Conservation (phyloP, 2,888 invertebrate species). For the Cheilosia grossa region DNA sequence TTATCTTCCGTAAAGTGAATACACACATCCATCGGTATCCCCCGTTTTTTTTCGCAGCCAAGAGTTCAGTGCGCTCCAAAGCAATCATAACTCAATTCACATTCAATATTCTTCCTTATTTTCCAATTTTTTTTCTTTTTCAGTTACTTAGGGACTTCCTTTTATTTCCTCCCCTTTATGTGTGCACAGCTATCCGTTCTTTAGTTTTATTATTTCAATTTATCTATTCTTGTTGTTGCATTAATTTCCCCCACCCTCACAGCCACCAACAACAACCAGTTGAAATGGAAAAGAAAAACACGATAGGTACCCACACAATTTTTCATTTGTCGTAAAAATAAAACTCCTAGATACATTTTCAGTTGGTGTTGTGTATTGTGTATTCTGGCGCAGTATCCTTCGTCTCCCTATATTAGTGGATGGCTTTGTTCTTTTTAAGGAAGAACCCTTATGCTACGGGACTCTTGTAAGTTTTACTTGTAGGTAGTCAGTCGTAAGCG, state of each 20-base stretch:
- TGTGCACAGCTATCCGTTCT: background rate
- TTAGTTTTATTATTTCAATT: constrained; percentile 29
- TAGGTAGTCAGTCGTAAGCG: constrained; percentile 11
- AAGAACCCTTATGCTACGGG: constrained; percentile 1
- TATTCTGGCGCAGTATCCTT: constrained; percentile 22
- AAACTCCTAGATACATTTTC: constrained; percentile 33
- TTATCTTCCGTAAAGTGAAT: constrained; percentile 1
- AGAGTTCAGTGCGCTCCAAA: constrained; percentile 2
- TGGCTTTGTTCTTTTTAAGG: background rate
- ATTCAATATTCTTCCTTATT: constrained; percentile 48
- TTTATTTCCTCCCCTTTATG: background rate
- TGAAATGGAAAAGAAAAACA: constrained; percentile 14
- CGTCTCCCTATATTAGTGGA: background rate
- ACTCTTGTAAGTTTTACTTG: constrained; percentile 11
- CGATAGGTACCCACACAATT: constrained; percentile 13
- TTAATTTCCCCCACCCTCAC: background rate
- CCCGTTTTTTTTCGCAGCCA: background rate
- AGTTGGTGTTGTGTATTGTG: background rate
- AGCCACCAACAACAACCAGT: background rate
- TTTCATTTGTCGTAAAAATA: constrained; percentile 37
- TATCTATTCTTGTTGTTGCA: constrained; percentile 30
- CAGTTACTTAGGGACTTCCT: background rate
- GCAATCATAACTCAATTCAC: constrained; percentile 47
- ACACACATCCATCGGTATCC: background rate
- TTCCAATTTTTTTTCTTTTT: constrained; percentile 1